phyloP scores from a whole-genome alignment of 2,888 invertebrate genomes.

The Oxycera nigricornis region DNA sequence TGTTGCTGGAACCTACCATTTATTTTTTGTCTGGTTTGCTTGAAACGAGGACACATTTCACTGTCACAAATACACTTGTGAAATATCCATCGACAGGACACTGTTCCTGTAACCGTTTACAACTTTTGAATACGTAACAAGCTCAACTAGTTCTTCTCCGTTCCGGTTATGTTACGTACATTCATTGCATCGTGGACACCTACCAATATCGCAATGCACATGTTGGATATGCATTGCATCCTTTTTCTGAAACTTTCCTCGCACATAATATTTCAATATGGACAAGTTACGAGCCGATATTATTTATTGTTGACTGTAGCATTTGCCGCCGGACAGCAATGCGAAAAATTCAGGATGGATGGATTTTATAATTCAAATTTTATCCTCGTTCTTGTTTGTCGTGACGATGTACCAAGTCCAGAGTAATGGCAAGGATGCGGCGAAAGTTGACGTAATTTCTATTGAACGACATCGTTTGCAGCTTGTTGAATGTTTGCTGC shows the following conservation, averaged over 20 bases:
- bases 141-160: neutral
- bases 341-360: neutral
- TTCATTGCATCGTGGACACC: neutral
- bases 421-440: no score
- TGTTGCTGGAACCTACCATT: no score
- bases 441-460: no score
- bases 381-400: no score
- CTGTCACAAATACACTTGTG: neutral
- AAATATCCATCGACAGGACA: neutral
- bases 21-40: no score
- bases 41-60: neutral
- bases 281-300: constrained; percentile 18
- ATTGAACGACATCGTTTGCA: no score
- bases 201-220: no score
- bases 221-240: neutral
- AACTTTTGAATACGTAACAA: neutral
- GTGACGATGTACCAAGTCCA: no score
- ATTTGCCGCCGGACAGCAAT: neutral
- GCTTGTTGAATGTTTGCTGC: no score
- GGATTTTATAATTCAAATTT: no score
- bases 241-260: neutral
- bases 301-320: neutral
- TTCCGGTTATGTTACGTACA: neutral
- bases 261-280: constrained; percentile 21
- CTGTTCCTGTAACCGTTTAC: neutral